Evolutionary conservation across 2,113 vertebrate genomes (phyloP), one percentile per base, ranked within the genome.

Genomic region (Lepus americanus): DNA sequence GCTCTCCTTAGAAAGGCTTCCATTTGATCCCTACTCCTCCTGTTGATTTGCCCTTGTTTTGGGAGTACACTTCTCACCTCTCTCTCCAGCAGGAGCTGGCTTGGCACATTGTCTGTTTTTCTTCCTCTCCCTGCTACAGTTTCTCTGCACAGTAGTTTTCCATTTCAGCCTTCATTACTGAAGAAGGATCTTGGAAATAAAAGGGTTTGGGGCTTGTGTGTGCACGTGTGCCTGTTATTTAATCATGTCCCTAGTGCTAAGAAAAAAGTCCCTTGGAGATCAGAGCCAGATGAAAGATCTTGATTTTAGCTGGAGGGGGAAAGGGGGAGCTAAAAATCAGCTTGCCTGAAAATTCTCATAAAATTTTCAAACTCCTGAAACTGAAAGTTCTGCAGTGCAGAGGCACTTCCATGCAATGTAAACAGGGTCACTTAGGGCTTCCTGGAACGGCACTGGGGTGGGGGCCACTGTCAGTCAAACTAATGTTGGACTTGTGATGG

Each of bases 341-440:
- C 92, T 92, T 79, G 82, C 77, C 90, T 96, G 96, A 97, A 97
- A 96, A 97, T 89, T 95, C 96, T 97, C 96, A 97, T 97, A 96
- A 97, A 97, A 97, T 96, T 95, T 97, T 94, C 96, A 97, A 95
- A 97, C 96, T 96, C 92, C 95, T 87, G 97, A 94, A 91, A 76
- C 78, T 19, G 87, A 91, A 96, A 96, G 97, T 97, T 95, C 92
- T 96, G 96, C 94, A 95, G 63, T 94, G 94, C 90, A 59, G 96
- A 97, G 92, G 33, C 22, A 53, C 66, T 85, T 39, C 49, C 31
- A 10, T 39, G 33, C 44, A 27, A 10, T 22, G 66, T 81, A 94
- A 95, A 87, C 88, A 95, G 96, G 95, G 86, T 96, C 53, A 67
- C 22, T 23, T 31, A 36, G 79, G 76, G 89, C 82, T 74, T 97